Evolutionary conservation across 2,113 vertebrate species (phyloP).

Genomic region (Hippocampus mohnikei): DNA sequence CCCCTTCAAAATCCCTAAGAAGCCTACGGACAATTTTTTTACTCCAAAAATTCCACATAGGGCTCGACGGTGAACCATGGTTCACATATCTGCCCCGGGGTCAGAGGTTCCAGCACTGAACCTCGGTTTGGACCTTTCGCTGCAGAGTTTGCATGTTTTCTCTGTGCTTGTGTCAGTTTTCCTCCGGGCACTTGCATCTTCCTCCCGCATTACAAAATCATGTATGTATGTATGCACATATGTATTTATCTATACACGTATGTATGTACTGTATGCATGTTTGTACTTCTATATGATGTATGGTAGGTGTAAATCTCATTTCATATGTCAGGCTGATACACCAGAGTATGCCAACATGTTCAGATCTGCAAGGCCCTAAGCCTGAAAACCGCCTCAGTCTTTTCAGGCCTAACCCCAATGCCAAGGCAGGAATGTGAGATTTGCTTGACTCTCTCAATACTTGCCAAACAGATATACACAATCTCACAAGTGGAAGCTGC

Average conservation of each 20-base stretch:
- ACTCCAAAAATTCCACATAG: constrained; percentile 13
- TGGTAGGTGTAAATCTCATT: not conserved
- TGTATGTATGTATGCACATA: no score
- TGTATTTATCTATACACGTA: no score
- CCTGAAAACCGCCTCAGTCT: constrained; percentile 21
- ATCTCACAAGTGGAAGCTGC: constrained; percentile 18
- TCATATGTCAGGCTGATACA: not conserved
- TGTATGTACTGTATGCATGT: no score
- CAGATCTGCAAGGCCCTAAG: constrained; percentile 35
- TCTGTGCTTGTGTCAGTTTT: no score
- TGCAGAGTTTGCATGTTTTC: no score
- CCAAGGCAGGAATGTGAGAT: constrained; percentile 43
- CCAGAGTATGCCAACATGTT: constrained; percentile 29
- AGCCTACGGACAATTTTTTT: constrained; percentile 1
- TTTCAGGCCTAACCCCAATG: constrained; percentile 20
- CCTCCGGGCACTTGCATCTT: no score
- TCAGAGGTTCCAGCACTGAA: no score
- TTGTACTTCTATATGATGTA: not conserved
- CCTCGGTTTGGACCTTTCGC: no score
- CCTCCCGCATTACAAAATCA: no score
- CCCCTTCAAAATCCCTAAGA: constrained; percentile 14
- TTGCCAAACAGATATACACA: constrained; percentile 47
- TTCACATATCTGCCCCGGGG: no score
- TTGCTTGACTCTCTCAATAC: constrained; percentile 29
- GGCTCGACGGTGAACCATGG: not conserved